Conservation (phyloP, 2,113 vertebrate species). For the Halcyon senegalensis region DNA sequence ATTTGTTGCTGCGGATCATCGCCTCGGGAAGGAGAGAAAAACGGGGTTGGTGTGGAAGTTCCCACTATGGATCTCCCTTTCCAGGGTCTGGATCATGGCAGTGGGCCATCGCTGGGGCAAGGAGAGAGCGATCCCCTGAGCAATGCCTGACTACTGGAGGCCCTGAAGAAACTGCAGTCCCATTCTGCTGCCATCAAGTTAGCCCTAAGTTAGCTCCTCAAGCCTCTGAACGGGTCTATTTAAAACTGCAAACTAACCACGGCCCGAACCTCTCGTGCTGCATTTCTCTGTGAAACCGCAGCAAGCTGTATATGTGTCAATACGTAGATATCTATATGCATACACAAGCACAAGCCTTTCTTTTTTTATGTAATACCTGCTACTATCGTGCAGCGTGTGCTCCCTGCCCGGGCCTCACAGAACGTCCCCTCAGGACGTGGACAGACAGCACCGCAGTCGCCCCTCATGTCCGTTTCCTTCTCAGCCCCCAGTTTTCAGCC, state of each 20-base stretch:
- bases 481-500: neutral
- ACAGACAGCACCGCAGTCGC: neutral
- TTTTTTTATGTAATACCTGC: neutral
- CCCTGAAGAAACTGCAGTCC: neutral
- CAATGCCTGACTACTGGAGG: neutral
- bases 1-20: neutral
- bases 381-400: neutral
- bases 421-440: neutral
- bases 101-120: neutral
- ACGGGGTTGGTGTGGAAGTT: neutral
- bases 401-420: neutral
- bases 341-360: neutral
- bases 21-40: neutral
- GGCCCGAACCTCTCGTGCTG: neutral
- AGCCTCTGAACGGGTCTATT: neutral
- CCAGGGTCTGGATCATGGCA: accelerated
- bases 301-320: neutral
- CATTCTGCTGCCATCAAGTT: neutral
- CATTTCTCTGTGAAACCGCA: neutral
- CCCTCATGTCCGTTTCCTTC: neutral
- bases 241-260: neutral
- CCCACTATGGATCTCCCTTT: neutral
- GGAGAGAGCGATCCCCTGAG: neutral
- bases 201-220: neutral
- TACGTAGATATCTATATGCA: too few species aligned